Evolutionary conservation across 2,888 invertebrate species (phyloP), one percentile per base, ranked within the genome.

Genomic region (Rotaria sp.): DNA sequence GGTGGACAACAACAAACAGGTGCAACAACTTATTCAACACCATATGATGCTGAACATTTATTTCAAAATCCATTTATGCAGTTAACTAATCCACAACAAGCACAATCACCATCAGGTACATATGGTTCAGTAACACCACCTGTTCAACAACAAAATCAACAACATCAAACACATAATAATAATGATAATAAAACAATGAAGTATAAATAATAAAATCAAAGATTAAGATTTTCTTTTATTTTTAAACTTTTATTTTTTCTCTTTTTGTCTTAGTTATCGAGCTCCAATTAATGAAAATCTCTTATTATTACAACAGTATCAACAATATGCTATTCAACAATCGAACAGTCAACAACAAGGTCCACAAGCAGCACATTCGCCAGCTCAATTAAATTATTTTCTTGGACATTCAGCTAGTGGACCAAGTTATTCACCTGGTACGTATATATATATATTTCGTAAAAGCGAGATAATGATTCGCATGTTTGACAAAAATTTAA

Each of bases 111-210:
- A 45, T 26, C 80, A 45, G 45, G 45, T n/a, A 7, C 80, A 24
- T 41, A 45, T 80, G 80, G 80, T 45, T 80, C 80, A 18, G 80
- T 80, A 15, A 80, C 80, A 45, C 80, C 80, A 80, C 80, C 80
- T 45, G 80, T 80, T 80, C 80, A 80, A 80, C 80, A 80, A 45
- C 67, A 67, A 67, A 67, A 67, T 67, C 67, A 67, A 38, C 26
- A 26, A 55, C 55, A 55, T 24, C 57, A n/a, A 59, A 30, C 59
- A 57, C 57, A 57, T 59, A 35, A 67, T 24, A 67, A 67, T 67
- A 67, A 67, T 67, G 67, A 67, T 67, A 67, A 67, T 21, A 35
- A 67, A 67, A 7, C 35, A 35, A 67, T 67, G 67, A 67, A 67
- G 67, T 67, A 67, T 10, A 18, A 8, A 21, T 67, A 67, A 35